These are phyloP conservation scores for Okapia johnstoni DNA, from an alignment of 2,113 vertebrate species.

Conservation along the genomic window DNA sequence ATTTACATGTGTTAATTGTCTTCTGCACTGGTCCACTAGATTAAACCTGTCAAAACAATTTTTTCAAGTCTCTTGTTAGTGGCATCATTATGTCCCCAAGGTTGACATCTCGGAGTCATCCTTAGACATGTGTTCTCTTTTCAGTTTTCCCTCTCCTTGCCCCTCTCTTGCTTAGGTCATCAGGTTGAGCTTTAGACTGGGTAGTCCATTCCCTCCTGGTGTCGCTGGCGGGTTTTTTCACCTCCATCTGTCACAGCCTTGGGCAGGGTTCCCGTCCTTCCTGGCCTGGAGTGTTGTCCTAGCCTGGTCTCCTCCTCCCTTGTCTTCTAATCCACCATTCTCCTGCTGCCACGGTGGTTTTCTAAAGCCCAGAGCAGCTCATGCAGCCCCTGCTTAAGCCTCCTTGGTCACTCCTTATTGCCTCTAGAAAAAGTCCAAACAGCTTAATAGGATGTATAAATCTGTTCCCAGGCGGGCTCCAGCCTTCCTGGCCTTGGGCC, in stretches of 20 bases:
- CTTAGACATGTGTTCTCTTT: background rate
- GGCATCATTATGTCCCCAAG: background rate
- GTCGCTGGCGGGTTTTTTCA: background rate
- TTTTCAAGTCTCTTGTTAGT: background rate
- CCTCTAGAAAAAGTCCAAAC: background rate
- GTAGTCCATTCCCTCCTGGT: background rate
- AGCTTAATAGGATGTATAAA: background rate
- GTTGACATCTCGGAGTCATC: background rate
- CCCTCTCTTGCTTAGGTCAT: background rate
- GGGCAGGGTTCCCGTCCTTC: background rate
- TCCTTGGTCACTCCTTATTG: background rate
- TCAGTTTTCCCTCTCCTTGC: background rate
- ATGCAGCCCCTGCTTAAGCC: background rate
- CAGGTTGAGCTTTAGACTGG: background rate
- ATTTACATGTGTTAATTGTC: background rate
- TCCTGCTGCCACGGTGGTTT: background rate
- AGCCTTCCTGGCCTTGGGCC: background rate
- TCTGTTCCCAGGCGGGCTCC: accelerated
- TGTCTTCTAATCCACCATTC: background rate
- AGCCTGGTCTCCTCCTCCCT: background rate
- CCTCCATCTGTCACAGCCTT: background rate
- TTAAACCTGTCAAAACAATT: background rate
- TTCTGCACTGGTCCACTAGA: background rate
- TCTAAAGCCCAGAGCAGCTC: background rate
- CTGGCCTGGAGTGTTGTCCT: background rate